Evolutionary conservation across 2,888 invertebrate genomes (phyloP), one percentile per base, ranked within the genome.

Genomic region (Drosophila villosipedis): DNA sequence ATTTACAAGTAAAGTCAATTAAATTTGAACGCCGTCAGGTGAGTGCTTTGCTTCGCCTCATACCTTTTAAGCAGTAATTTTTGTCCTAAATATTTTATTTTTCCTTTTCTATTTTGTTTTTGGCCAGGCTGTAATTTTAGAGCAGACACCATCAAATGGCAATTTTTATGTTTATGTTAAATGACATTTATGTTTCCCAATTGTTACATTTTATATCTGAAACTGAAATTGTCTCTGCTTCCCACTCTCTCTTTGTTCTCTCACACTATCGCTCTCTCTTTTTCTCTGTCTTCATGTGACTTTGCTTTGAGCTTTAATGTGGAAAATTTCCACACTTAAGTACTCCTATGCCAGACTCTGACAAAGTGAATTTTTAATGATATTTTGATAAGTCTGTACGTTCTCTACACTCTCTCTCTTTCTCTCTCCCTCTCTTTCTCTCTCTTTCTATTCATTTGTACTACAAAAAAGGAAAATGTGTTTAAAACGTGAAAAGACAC

Each of bases 151-250:
- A 84, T 87, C 65, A 89, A 85, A 87, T 78, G 71, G 62, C 88
- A 87, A 78, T 85, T 89, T 85, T 87, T 75, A 82, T 78, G 83
- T 82, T 87, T 89, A 89, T 85, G 88, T 89, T 66, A 76, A 89
- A 88, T 85, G 85, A 87, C 85, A 85, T 89, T 85, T 85, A 85
- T 85, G 85, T 87, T 82, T 89, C 85, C 85, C 85, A 82, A 72
- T 84, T 88, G 88, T 64, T 89, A 71, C 85, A 87, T 85, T 84
- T 87, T 72, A 76, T 80, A 82, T 73, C 80, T 28, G 47, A 76
- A 79, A 77, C 67, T 76, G 75, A 80, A 71, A 74, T 66, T 79
- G 76, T 72, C 49, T 19, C 28, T 28, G 12, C 19, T 25, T 7
- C 16, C 16, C 22, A 14, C 33, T 7, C 25, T n/a, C 30, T 5